Base-by-base conservation (phyloP, 2,797 vertebrate species). In the Cossypha caffra region DNA sequence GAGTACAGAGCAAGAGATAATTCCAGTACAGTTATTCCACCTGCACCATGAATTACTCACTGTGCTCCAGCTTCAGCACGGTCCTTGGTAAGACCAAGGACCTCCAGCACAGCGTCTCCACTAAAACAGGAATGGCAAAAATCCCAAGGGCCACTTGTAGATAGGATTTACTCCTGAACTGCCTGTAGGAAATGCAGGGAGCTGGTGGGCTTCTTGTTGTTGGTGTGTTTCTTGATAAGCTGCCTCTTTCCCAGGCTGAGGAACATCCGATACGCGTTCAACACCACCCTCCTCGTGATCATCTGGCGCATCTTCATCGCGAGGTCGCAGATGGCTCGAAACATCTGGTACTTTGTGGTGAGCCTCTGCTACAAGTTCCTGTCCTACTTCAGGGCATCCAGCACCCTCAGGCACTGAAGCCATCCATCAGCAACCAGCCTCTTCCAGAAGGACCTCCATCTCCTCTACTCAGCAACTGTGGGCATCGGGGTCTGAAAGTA, bases 271-370 rank as follows among this genome's bases (percentile, higher is more conserved):
- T 99, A 99, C 57, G 98, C 98, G 7, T 99, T 99, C 97, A 99
- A 99, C 97, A 99, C 98, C 7, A 93, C 98, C 51, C 91, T 99
- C 67, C 98, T 99, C 3, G 98, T 99, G 59, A 98, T 99, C 96
- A 98, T 99, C 97, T 99, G 99, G 99, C 98, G 99, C 79, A 98
- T 99, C 58, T 99, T 99, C 96, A 99, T 99, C 54, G 99, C 99
- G 59, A 98, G 99, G 96, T 99, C 99, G 47, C 99, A 99, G 98
- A 99, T 99, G 98, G 99, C 99, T 96, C 98, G 98, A 89, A 99
- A 99, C 96, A 98, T 99, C 98, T 99, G 99, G 99, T 99, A 99
- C 98, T 99, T 99, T 91, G 99, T 99, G 64, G 99, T 99, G 96
- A 99, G 98, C 98, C 98, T 99, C 94, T 99, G 99, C 97, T 99